phyloP scores from a whole-genome alignment of 1,140 invertebrate genomes.

The Aplysia californica region DNA sequence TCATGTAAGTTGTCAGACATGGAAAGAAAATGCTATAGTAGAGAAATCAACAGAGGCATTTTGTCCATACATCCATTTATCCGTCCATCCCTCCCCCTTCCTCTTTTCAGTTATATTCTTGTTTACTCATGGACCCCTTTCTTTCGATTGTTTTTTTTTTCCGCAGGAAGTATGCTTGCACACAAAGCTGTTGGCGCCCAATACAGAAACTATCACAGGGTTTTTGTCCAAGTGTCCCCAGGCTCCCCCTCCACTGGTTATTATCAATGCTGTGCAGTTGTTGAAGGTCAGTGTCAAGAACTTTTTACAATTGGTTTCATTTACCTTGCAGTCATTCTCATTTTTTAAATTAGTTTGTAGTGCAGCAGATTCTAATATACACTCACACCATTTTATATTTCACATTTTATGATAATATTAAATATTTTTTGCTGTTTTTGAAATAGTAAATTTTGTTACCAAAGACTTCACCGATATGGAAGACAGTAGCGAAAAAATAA shows the following conservation, averaged over 20 bases:
- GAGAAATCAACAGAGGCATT: too few species aligned
- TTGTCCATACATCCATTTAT: too few species aligned
- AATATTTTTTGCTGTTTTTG: not conserved
- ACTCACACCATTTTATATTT: not conserved
- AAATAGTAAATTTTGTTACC: not conserved
- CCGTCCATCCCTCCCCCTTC: too few species aligned
- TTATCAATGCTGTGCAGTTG: slow-evolving; percentile 80
- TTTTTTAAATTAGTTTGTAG: not conserved
- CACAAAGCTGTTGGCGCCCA: slow-evolving; percentile 85
- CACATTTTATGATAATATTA: not conserved
- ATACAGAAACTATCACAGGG: slow-evolving; percentile 81
- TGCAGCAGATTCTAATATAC: not conserved
- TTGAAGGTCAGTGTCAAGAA: slow-evolving; percentile 72
- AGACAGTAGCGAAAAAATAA: too few species aligned
- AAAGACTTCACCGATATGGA: not conserved
- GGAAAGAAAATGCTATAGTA: too few species aligned
- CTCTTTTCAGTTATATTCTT: too few species aligned
- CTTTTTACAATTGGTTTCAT: not conserved
- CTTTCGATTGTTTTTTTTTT: slow-evolving; percentile 19
- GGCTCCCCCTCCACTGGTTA: slow-evolving; percentile 82
- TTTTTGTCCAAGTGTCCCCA: slow-evolving; percentile 86
- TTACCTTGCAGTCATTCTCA: not conserved
- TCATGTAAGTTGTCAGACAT: not conserved
- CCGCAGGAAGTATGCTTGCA: slow-evolving; percentile 89
- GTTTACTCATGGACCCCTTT: too few species aligned